Evolutionary conservation across 2,113 vertebrate species (phyloP).

Genomic region (Passer montanus): DNA sequence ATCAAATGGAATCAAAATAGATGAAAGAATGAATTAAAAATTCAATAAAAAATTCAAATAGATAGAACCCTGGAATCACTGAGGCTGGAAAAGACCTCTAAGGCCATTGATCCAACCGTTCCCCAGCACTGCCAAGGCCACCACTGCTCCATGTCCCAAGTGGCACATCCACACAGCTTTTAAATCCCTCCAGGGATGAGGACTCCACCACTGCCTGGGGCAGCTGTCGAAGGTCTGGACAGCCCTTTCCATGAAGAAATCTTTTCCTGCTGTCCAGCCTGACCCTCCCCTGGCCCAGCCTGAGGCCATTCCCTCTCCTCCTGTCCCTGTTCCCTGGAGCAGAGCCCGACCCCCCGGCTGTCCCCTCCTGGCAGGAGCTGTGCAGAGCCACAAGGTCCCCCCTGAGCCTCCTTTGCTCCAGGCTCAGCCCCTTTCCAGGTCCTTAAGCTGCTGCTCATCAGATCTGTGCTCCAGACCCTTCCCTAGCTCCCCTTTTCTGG

Average conservation of each 20-base stretch:
- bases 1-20: background rate
- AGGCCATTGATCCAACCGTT: accelerated
- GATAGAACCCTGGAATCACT: background rate
- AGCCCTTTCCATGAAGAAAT: background rate
- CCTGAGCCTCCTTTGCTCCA: background rate
- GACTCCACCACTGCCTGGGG: background rate
- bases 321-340: too few species aligned
- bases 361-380: background rate
- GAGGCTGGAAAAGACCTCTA: background rate
- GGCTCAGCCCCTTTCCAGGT: background rate
- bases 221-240: background rate
- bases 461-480: background rate
- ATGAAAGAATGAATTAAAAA: background rate
- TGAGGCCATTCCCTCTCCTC: accelerated
- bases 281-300: accelerated
- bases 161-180: accelerated
- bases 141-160: accelerated
- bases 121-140: background rate
- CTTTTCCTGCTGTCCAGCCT: background rate
- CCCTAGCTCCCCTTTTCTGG: background rate
- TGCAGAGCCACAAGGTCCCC: background rate
- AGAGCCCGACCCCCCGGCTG: accelerated
- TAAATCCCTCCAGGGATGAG: background rate
- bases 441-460: accelerated
- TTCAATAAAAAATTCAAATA: background rate